Evolutionary conservation across 2,888 invertebrate species (phyloP), one percentile per base, ranked within the genome.

Genomic region (Dasypogon diadema): DNA sequence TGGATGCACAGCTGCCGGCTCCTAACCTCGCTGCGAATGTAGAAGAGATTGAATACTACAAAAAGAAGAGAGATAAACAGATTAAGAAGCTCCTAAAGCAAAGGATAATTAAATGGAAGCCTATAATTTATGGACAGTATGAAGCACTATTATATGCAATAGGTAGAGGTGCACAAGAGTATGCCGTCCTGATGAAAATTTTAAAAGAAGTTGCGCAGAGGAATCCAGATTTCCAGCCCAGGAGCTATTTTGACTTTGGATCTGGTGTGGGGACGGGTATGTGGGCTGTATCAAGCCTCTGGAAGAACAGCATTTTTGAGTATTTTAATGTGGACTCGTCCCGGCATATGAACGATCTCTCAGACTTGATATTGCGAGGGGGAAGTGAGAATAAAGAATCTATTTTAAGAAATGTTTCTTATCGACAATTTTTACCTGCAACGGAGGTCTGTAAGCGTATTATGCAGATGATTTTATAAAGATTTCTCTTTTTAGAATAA

Each of bases 291-390:
- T 91, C 91, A 80, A 84, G 87, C 2, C 87, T 89, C 14, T 98
- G 96, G 96, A 87, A 88, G 6, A 86, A 89, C 0, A 84, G 89
- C 18, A 88, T 97, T 30, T 90, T 88, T 81, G 97, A 98, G 86
- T 94, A 94, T 83, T 92, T 92, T 80, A 93, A 93, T 83, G 93
- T 98, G 0, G 98, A 98, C 82, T 87, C 90, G 4, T 96, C 96
- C 0, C 82, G 87, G 0, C 87, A 91, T 21, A 97, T 98, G 94
- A 93, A 93, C 80, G 93, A 96, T 80, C 83, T 98, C 8, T 91
- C 95, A 0, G 89, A 92, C 77, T 84, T 91, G 0, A 88, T 97
- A 65, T 82, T 94, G 16, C 89, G 91, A 79, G 88, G 89, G 65
- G 92, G 93, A 2, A 89, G 88, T 81, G 90, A 90, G 21, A 89